phyloP scores from a whole-genome alignment of 2,113 vertebrate genomes.

The Megaptera novaeangliae region DNA sequence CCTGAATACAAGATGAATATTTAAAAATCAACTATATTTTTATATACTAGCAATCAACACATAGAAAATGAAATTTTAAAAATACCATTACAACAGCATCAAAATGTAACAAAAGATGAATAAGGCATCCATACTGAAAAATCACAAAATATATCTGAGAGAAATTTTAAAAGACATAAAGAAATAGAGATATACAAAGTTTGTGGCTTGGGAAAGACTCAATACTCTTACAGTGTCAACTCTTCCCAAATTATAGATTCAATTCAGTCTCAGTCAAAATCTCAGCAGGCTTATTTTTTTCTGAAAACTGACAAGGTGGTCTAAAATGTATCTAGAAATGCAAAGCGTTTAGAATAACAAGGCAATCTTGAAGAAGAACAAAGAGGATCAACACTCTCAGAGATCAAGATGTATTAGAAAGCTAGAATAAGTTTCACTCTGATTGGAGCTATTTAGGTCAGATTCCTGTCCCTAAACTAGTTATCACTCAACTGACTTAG shows the following conservation, averaged over 20 bases:
- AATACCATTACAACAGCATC: not conserved
- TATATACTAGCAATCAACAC: not conserved
- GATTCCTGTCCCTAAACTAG: not conserved
- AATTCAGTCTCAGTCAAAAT: not conserved
- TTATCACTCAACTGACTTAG: not conserved
- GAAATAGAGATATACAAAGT: not conserved
- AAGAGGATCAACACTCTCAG: not conserved
- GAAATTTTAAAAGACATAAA: not conserved
- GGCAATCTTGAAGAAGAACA: not conserved
- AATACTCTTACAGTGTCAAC: not conserved
- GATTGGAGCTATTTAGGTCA: not conserved
- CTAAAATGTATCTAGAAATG: not conserved
- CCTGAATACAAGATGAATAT: not conserved
- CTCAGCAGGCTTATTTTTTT: not conserved
- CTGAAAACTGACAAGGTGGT: not conserved
- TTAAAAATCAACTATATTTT: constrained; percentile 1
- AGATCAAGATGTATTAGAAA: not conserved
- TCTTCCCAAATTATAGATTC: not conserved
- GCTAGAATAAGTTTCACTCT: not conserved
- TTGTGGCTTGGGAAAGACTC: not conserved
- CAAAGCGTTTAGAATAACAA: not conserved
- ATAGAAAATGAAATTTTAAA: not conserved
- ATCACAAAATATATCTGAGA: not conserved
- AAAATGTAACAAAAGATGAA: not conserved
- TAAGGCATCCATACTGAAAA: not conserved